Conservation (phyloP, 2,113 vertebrate genomes). For the Callaeas wilsoni region DNA sequence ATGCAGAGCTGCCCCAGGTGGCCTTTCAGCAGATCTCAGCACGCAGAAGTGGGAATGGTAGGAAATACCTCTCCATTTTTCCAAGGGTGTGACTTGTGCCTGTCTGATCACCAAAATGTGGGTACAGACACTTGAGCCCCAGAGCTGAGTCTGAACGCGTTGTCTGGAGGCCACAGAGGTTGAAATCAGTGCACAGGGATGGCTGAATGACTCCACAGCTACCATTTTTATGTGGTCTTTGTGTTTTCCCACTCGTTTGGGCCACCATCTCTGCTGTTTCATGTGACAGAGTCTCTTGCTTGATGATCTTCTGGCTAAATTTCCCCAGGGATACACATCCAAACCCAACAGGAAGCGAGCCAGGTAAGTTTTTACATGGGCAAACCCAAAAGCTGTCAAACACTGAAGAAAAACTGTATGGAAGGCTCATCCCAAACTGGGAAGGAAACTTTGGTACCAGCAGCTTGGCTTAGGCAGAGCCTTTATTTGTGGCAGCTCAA, state of each 20-base stretch:
- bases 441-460: background rate
- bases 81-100: background rate
- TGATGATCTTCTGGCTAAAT: background rate
- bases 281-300: background rate
- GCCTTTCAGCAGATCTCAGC: background rate
- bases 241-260: background rate
- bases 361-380: background rate
- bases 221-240: background rate
- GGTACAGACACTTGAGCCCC: background rate
- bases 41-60: background rate
- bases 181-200: background rate
- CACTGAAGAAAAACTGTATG: background rate
- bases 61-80: background rate
- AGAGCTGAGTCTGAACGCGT: fast-evolving
- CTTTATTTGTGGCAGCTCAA: background rate
- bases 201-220: background rate
- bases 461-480: background rate
- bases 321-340: background rate
- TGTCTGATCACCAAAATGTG: background rate
- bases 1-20: background rate
- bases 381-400: background rate
- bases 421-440: background rate
- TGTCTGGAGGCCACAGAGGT: background rate
- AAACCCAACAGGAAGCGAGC: fast-evolving
- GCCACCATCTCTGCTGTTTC: background rate